These are phyloP conservation scores for Amphipyra berbera DNA, from an alignment of 2,888 invertebrate species.

Conservation along the genomic window DNA sequence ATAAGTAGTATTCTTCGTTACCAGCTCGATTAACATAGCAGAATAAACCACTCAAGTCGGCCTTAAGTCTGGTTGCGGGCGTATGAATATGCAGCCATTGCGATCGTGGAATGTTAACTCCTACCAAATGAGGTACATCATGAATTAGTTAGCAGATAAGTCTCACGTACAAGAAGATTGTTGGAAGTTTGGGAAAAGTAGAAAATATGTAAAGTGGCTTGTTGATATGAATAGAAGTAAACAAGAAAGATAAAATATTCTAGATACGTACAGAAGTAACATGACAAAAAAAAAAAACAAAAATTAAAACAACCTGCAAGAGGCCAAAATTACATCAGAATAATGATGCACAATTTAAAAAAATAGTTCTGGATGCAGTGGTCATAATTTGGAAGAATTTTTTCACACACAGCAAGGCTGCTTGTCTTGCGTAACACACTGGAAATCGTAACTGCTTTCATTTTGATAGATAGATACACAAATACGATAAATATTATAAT, in stretches of 20 bases:
- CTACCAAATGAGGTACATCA: conserved; percentile 61
- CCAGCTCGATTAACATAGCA: conserved; percentile 39
- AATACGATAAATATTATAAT: no score
- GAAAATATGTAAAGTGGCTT: conserved; percentile 10
- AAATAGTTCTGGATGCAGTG: no score
- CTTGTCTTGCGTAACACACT: no score
- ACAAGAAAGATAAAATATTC: neutral
- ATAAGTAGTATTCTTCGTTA: conserved; percentile 37
- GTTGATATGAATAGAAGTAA: neutral
- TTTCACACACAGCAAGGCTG: no score
- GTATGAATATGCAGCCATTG: conserved; percentile 63
- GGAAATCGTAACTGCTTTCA: no score
- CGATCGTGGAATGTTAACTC: conserved; percentile 52
- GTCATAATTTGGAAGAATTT: no score
- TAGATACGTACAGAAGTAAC: no score
- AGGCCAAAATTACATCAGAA: no score
- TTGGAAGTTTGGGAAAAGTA: conserved; percentile 3
- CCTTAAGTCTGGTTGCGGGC: conserved; percentile 48
- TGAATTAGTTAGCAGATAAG: conserved; percentile 59
- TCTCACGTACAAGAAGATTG: conserved; percentile 33
- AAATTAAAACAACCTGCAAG: no score
- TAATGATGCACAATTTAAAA: no score
- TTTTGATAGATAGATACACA: no score
- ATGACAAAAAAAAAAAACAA: no score
- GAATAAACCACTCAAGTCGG: conserved; percentile 33